These are phyloP conservation scores for Setophaga coronata DNA, from an alignment of 2,113 vertebrate species.

Conservation along the genomic window DNA sequence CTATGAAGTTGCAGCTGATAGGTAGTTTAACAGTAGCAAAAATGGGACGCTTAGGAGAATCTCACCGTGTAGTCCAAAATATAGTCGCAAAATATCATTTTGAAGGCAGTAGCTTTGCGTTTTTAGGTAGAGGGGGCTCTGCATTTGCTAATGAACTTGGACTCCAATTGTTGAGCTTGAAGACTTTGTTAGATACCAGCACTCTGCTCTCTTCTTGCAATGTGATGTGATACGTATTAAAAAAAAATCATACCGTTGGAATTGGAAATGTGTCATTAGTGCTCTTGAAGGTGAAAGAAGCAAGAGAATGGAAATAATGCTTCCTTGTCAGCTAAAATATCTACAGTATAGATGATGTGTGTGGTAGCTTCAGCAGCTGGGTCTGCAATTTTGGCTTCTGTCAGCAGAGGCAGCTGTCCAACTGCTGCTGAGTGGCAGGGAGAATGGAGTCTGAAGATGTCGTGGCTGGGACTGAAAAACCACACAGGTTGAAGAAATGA, in stretches of 20 bases:
- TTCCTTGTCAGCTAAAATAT: not conserved
- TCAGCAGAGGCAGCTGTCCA: not conserved
- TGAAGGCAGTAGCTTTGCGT: not conserved
- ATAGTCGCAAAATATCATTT: not conserved
- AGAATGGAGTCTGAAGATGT: not conserved
- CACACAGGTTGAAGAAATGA: not conserved
- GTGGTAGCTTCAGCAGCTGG: not conserved
- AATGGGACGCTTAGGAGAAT: not conserved
- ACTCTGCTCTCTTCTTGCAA: not conserved
- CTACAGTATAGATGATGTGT: fast-evolving
- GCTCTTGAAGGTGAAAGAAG: not conserved
- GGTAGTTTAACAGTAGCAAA: not conserved
- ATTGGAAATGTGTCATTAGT: not conserved
- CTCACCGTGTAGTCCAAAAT: not conserved
- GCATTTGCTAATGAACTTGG: not conserved
- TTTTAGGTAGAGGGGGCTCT: not conserved
- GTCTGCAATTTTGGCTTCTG: not conserved
- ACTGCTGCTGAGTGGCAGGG: not conserved
- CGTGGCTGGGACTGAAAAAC: not conserved
- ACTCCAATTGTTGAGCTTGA: not conserved
- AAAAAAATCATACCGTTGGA: not conserved
- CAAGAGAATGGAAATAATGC: not conserved
- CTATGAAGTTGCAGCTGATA: not conserved
- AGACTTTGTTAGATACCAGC: not conserved
- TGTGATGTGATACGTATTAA: not conserved